A percentile compares a stretch with the other conserved stretches of the same genome.
Evolutionary conservation across 2,113 vertebrate species (phyloP).

Genomic region (Arvicanthis niloticus): DNA sequence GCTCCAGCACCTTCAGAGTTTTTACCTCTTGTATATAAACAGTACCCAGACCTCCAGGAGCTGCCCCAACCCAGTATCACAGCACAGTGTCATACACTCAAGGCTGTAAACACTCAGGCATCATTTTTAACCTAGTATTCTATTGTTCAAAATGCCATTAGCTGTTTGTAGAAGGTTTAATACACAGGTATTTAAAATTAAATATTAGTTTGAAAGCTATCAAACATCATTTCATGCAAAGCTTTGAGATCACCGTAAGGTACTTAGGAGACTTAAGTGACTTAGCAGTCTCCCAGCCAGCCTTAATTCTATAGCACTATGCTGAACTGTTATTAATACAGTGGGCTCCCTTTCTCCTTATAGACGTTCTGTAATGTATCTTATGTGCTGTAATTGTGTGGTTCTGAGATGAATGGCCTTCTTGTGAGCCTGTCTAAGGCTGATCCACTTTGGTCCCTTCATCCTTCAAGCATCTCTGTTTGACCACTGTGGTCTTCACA

Average conservation of each 20-base stretch:
- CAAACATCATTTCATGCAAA: constrained; percentile 9
- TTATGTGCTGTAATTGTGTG: fast-evolving
- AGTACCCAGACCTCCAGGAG: background rate
- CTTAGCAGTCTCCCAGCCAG: background rate
- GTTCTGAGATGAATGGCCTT: background rate
- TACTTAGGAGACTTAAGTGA: background rate
- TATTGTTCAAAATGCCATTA: constrained; percentile 18
- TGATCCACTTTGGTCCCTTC: background rate
- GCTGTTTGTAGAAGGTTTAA: background rate
- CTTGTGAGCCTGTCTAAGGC: background rate
- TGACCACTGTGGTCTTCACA: background rate
- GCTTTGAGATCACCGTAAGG: constrained; percentile 18
- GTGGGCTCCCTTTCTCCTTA: background rate
- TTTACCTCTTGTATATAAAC: background rate
- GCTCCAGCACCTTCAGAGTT: background rate
- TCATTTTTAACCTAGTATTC: background rate
- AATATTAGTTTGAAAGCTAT: background rate
- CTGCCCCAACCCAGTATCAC: background rate
- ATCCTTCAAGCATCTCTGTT: fast-evolving
- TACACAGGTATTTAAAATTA: constrained; percentile 12
- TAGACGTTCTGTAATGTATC: background rate
- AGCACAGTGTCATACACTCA: background rate
- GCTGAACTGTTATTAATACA: background rate
- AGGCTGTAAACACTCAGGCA: background rate
- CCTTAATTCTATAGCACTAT: background rate